Base-by-base conservation (phyloP, 1,140 invertebrate genomes). In the Lepidotrigona ventralis region DNA sequence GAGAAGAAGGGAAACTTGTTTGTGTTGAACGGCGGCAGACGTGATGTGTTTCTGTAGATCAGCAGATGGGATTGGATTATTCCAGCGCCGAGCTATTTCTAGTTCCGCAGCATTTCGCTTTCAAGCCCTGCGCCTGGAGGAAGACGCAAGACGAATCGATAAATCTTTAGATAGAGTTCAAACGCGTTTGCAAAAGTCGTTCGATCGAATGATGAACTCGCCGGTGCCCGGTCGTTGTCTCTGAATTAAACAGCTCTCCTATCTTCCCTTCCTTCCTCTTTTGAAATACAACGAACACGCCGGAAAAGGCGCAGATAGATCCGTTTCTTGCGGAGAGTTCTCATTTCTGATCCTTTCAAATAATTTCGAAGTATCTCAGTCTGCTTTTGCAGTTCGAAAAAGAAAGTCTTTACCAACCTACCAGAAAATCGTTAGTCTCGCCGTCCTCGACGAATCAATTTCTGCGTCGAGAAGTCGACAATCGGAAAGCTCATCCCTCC, bases 131-230 rank as follows among this genome's bases (percentile, higher is more conserved):
- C 56, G 54, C 46, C n/a, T 29, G 39, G 39, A 19, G 5, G 6
- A 8, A 51, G 53, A 79, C 69, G 58, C 68, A 23, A 54, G 33
- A 29, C 81, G 76, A 83, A 79, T 83, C 81, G 81, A 83, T 83
- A 66, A 83, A 72, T 83, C 81, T 83, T 58, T 3, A 63, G 58
- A 79, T 14, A 71, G 39, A 56, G 63, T 71, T 71, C 66, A 64
- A n/a, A 66, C 75, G 58, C 56, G 63, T 77, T 26, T 15, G 75
- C 46, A 23, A 60, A 83, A 79, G 51, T 83, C 58, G 39, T 63
- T 63, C 81, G 76, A 79, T 71, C 64, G 73, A 75, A 39, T 54
- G 80, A 68, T 51, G 73, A 69, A 76, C 54, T 53, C 63, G n/a
- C 8, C 14, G 6, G 23, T 66, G 9, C 14, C 33, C 19, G 74